A percentile compares a stretch with the other conserved stretches of the same genome.
phyloP scores from a whole-genome alignment of 1,140 invertebrate species.

The Vanessa atalanta region DNA sequence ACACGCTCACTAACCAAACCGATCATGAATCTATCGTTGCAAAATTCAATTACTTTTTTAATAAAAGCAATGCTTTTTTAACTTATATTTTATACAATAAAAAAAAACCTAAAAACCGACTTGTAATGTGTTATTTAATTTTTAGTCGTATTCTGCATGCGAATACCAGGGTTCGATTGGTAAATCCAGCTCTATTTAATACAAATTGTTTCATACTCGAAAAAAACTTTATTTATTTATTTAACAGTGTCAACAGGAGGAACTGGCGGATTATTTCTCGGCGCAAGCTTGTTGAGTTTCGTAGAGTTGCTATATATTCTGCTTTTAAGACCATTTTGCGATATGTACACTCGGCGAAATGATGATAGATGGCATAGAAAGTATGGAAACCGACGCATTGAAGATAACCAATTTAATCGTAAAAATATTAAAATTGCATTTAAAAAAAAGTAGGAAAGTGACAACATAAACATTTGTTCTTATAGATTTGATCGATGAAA shows the following conservation, averaged over 20 bases:
- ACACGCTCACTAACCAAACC: too few relatives aligned
- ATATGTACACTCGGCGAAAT: constrained; percentile 61
- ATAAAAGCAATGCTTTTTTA: too few relatives aligned
- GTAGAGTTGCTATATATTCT: constrained; percentile 81
- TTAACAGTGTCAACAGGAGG: constrained; percentile 84
- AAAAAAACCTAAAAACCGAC: too few relatives aligned
- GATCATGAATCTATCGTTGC: too few relatives aligned
- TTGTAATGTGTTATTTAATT: too few relatives aligned
- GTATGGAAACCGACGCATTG: constrained; percentile 58
- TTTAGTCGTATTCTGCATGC: too few relatives aligned
- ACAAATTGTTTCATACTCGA: constrained; percentile 1
- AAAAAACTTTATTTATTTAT: constrained; percentile 9
- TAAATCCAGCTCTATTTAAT: too few relatives aligned
- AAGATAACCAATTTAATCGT: constrained; percentile 57
- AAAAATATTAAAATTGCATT: constrained; percentile 12
- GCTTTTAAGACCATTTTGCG: constrained; percentile 67
- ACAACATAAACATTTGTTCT: neutral
- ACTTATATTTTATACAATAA: too few relatives aligned
- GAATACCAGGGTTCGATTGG: too few relatives aligned
- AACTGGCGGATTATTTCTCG: constrained; percentile 83
- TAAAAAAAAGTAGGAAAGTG: neutral
- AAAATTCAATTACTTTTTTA: too few relatives aligned
- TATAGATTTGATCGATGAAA: too few relatives aligned
- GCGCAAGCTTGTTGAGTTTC: constrained; percentile 84
- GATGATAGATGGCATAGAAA: constrained; percentile 68